A percentile compares a stretch with the other conserved stretches of the same genome.
These are phyloP conservation scores for Aplocera efformata DNA, from an alignment of 2,888 invertebrate genomes.

Conservation along the genomic window DNA sequence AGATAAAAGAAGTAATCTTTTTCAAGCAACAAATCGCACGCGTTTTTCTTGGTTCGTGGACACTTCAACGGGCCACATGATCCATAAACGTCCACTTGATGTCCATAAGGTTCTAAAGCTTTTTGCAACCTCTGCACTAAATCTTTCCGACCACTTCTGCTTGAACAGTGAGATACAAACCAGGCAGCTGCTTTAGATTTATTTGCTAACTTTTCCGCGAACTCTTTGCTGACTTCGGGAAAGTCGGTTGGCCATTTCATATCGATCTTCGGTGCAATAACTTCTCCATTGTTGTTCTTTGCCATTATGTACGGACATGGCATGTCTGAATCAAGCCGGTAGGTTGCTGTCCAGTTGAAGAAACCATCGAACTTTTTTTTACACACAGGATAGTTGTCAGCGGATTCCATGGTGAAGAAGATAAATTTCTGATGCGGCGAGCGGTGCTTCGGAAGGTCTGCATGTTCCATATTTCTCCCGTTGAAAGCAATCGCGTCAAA, in stretches of 20 bases:
- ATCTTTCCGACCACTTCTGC: conserved; percentile 45
- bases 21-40: conserved; percentile 58
- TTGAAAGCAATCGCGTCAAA: conserved; percentile 65
- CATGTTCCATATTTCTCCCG: conserved; percentile 44
- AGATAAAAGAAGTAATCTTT: conserved; percentile 86
- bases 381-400: conserved; percentile 61
- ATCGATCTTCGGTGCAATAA: conserved; percentile 52
- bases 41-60: conserved; percentile 33
- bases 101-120: conserved; percentile 38
- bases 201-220: conserved; percentile 38
- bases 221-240: conserved; percentile 33
- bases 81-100: conserved; percentile 77
- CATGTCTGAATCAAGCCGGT: conserved; percentile 64
- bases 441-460: conserved; percentile 43
- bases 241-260: conserved; percentile 43
- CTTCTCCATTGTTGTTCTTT: conserved; percentile 41
- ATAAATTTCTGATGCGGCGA: conserved; percentile 60
- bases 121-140: conserved; percentile 43
- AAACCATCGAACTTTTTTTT: conserved; percentile 48
- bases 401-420: conserved; percentile 63
- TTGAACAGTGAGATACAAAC: conserved; percentile 64
- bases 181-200: conserved; percentile 67
- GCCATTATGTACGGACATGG: conserved; percentile 55
- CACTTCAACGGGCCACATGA: conserved; percentile 66
- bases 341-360: conserved; percentile 71